Evolutionary conservation across 2,888 invertebrate species (phyloP).

Genomic region (Spialia ferax): DNA sequence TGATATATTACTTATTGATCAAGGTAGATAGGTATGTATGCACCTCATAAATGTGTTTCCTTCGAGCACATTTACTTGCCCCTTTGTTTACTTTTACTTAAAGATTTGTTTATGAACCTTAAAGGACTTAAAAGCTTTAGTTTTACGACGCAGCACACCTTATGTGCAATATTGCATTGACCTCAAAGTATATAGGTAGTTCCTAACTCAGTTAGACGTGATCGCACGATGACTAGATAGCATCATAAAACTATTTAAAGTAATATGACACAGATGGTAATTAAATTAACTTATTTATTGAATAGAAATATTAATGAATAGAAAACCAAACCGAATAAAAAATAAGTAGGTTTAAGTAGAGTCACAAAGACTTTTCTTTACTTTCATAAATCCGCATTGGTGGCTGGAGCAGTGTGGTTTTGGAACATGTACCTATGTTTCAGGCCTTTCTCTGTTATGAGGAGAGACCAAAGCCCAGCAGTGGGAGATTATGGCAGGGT

Average conservation of each 20-base stretch:
- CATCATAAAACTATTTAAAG: neutral
- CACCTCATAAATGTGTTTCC: constrained; percentile 29
- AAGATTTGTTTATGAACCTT: constrained; percentile 47
- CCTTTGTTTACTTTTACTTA: constrained; percentile 20
- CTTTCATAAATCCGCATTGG: too few relatives aligned
- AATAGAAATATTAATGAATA: too few relatives aligned
- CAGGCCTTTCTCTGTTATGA: too few relatives aligned
- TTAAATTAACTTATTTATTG: neutral
- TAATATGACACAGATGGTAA: neutral
- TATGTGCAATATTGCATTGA: constrained; percentile 29
- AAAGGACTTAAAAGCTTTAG: constrained; percentile 48
- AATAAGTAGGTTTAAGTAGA: too few relatives aligned
- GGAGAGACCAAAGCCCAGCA: too few relatives aligned
- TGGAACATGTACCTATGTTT: too few relatives aligned
- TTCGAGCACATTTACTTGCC: constrained; percentile 38
- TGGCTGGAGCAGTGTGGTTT: too few relatives aligned
- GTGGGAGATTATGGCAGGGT: too few relatives aligned
- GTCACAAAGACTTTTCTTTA: too few relatives aligned
- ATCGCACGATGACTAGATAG: neutral
- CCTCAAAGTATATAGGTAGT: constrained; percentile 14
- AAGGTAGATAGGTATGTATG: too few relatives aligned
- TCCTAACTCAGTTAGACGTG: neutral
- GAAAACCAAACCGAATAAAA: too few relatives aligned
- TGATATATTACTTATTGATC: too few relatives aligned
- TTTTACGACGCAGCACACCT: constrained; percentile 54